Evolutionary conservation across 1,140 invertebrate species (phyloP), one percentile per base, ranked within the genome.

Genomic region (Tigriopus japonicus): DNA sequence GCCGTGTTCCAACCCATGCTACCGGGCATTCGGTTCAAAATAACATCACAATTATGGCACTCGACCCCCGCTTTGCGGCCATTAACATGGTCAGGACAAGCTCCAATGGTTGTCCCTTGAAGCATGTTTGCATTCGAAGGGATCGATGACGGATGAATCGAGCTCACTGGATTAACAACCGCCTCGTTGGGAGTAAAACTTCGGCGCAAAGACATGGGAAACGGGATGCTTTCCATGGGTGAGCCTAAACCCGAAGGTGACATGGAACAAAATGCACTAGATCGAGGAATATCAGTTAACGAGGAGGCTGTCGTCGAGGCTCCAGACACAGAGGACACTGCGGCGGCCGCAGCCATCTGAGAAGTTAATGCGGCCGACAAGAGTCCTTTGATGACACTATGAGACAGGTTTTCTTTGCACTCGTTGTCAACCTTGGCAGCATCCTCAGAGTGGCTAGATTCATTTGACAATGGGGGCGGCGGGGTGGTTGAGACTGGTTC

Each of bases 51-150:
- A 68, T 91, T 92, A 1, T 86, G 78, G 70, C 91, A 96, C 67
- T 94, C 91, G 12, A 91, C 85, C 17, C 90, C 90, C 65, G 87
- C 87, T 0, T 86, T 86, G 65, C 89, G 76, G 14, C 91, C 91
- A 67, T 88, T 88, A 64, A 93, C 84, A 70, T 96, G 91, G 64
- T 95, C 90, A 10, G 90, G 87, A 73, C 91, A 96, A 1, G 90
- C 86, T 13, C 87, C 87, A 68, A 91, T 89, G 64, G 87, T 87
- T 15, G 87, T 87, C 42, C 84, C 85, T 45, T 84, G 86, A 15
- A 86, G 77, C 71, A 41, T 83, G 14, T 63, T 64, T 49, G 65
- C 62, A 81, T 63, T 84, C 55, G 21, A 17, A 41, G 24, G 17
- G 55, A 41, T 42, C 17, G 14, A 21, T 24, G 52, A 19, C 17